Conservation (phyloP, 2,113 vertebrate species). For the Phasianus colchicus region DNA sequence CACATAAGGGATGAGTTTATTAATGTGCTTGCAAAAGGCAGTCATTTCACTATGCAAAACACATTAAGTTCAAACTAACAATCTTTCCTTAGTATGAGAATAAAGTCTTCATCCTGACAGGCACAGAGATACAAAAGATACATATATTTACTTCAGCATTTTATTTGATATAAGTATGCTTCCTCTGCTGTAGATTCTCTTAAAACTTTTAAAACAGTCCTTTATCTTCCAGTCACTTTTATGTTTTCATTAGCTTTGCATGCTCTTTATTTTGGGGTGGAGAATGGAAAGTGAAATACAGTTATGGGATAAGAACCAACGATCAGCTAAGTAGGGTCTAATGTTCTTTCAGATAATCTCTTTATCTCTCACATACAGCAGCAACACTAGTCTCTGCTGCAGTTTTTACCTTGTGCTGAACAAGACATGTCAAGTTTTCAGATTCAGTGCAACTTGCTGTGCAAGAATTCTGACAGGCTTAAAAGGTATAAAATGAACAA, state of each 20-base stretch:
- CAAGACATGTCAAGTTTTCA: neutral
- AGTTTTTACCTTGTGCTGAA: slow-evolving; percentile 15
- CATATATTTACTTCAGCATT: neutral
- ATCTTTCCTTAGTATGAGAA: slow-evolving; percentile 14
- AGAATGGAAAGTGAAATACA: slow-evolving; percentile 22
- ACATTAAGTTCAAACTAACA: neutral
- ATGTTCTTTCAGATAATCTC: slow-evolving; percentile 20
- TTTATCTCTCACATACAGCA: slow-evolving; percentile 9
- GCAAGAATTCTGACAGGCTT: neutral
- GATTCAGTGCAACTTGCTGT: slow-evolving; percentile 5
- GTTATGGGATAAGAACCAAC: slow-evolving; percentile 11
- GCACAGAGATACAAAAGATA: neutral
- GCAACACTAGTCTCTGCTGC: neutral
- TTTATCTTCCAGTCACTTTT: slow-evolving; percentile 16
- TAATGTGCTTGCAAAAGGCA: slow-evolving; percentile 13
- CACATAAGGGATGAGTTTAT: neutral
- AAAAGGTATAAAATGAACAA: slow-evolving; percentile 6
- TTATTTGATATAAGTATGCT: slow-evolving; percentile 18
- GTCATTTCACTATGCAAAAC: neutral
- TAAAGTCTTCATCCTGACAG: slow-evolving; percentile 15
- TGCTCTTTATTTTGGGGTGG: neutral
- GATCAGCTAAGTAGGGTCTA: slow-evolving; percentile 28
- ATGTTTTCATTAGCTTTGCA: neutral
- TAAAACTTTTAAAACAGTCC: slow-evolving; percentile 2
- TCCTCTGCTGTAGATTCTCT: slow-evolving; percentile 6